Conservation (phyloP, 2,888 invertebrate species). For the Amiota communis region DNA sequence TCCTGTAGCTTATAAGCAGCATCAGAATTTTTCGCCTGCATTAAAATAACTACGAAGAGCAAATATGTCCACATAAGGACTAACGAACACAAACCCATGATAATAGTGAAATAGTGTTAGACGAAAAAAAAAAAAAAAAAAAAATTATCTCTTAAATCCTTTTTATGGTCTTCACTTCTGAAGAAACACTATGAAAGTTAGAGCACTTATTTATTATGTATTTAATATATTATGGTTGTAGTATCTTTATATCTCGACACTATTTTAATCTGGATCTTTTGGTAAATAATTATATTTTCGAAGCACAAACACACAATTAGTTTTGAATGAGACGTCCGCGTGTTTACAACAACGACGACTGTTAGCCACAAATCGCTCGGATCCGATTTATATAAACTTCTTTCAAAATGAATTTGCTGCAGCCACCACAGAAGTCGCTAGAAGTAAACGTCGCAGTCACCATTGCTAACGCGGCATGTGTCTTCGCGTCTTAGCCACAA, state of each 20-base stretch:
- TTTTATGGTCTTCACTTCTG: background rate
- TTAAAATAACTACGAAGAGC: background rate
- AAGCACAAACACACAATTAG: constrained; percentile 6
- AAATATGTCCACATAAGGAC: constrained; percentile 37
- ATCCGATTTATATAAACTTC: constrained; percentile 58
- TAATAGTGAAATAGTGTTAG: background rate
- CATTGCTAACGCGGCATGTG: constrained; percentile 24
- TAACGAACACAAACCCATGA: background rate
- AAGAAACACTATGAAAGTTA: background rate
- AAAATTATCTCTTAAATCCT: background rate
- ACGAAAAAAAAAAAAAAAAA: constrained; percentile 32
- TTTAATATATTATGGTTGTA: background rate
- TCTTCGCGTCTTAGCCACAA: constrained; percentile 29
- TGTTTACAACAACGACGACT: constrained; percentile 47
- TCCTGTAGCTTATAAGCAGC: constrained; percentile 77
- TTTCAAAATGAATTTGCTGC: constrained; percentile 33
- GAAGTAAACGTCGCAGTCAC: constrained; percentile 22
- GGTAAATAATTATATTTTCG: background rate
- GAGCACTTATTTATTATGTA: background rate
- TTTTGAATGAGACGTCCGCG: constrained; percentile 45
- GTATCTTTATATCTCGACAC: background rate
- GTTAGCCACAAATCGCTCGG: constrained; percentile 48
- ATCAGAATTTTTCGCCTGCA: constrained; percentile 7
- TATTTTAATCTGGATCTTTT: background rate
- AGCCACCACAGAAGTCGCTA: constrained; percentile 27